A percentile compares a stretch with the other conserved stretches of the same genome.
These are phyloP conservation scores for Phenganax stokvisi DNA, from an alignment of 92 coral and sea anemone species.

Conservation along the genomic window DNA sequence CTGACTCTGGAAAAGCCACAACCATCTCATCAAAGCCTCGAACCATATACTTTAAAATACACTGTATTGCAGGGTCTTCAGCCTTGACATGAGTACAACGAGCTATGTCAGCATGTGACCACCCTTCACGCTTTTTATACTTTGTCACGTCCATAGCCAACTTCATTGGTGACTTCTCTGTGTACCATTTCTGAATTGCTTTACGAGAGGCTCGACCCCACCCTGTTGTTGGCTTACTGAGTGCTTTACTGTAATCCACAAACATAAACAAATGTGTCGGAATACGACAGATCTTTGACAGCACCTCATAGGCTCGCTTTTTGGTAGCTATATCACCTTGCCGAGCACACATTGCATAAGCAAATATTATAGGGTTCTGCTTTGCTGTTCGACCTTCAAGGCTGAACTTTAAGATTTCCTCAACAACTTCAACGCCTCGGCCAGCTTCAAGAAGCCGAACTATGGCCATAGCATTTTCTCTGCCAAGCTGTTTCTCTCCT, in stretches of 20 bases:
- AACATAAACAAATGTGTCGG: constrained; percentile 85
- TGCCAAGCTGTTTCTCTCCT: constrained; percentile 44
- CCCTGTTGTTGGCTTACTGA: constrained; percentile 56
- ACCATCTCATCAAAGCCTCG: constrained; percentile 61
- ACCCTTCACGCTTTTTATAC: constrained; percentile 89
- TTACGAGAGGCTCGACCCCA: constrained; percentile 97
- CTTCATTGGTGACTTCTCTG: constrained; percentile 56
- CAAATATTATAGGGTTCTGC: constrained; percentile 71
- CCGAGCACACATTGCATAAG: constrained; percentile 78
- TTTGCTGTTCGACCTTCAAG: constrained; percentile 81
- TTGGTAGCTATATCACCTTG: constrained; percentile 60
- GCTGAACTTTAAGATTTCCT: constrained; percentile 61
- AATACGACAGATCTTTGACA: constrained; percentile 67
- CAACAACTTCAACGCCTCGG: constrained; percentile 67
- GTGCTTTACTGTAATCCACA: constrained; percentile 61
- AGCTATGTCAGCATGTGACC: constrained; percentile 86
- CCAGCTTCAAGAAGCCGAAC: constrained; percentile 62
- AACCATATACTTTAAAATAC: constrained; percentile 69
- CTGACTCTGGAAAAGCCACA: constrained; percentile 48
- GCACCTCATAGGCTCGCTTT: constrained; percentile 63
- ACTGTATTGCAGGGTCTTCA: constrained; percentile 27
- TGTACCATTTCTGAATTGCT: constrained; percentile 92
- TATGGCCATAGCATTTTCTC: constrained; percentile 71
- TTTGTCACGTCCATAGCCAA: constrained; percentile 80
- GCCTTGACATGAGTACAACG: constrained; percentile 86